Evolutionary conservation across 2,888 invertebrate species (phyloP), one percentile per base, ranked within the genome.

Genomic region (Papilio gigon): DNA sequence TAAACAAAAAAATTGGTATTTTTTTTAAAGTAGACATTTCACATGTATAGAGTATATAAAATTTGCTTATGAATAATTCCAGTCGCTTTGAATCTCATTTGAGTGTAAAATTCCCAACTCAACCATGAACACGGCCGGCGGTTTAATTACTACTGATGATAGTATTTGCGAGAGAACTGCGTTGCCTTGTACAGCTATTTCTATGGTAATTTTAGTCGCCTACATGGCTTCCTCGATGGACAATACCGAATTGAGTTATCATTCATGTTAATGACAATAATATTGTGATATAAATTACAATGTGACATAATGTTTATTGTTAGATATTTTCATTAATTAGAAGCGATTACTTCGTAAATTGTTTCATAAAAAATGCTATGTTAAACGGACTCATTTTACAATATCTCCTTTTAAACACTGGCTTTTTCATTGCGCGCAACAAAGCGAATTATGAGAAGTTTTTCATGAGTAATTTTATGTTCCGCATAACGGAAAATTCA

Each of bases 101-200:
- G 17, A 53, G 40, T 60, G 47, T 40, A 53, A 69, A 69, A 69
- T 62, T 33, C n/a, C 17, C 53, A 56, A 30, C 56, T 37, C 61
- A 58, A 56, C 35, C 44, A 53, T 61, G 44, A 56, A 65, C 61
- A 69, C n/a, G 44, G 65, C 44, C 35, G 61, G 27, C 61, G 40
- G 69, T 65, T 62, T 69, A 65, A 65, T 69, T 65, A 69, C 65
- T 56, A 65, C 65, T 65, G 65, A 65, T 69, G 56, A 68, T 59
- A 50, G 64, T 47, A 64, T 68, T 68, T 65, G 22, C 60, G 47
- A 56, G 20, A 61, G 61, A 65, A 69, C 53, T 69, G 65, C 64
- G 50, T 58, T 69, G 65, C 69, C 61, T 61, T 61, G 69, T 56
- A 53, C 33, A 50, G 47, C 69, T 64, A 69, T 65, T 65, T 69